Evolutionary conservation across 2,797 vertebrate genomes (phyloP).

Genomic region (Sebastes cheni): DNA sequence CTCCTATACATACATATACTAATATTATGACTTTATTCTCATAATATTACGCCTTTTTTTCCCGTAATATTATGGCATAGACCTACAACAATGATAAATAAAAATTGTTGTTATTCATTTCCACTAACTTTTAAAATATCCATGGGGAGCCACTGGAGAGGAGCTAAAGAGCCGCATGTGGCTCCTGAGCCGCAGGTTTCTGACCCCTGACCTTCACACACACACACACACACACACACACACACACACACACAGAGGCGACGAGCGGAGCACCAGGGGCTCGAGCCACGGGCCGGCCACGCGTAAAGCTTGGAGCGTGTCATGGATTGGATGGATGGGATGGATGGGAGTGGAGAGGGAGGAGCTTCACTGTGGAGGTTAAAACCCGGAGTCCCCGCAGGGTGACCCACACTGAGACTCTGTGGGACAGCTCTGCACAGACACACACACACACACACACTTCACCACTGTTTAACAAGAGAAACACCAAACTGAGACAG

Average conservation of each 20-base stretch:
- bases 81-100: too few relatives aligned
- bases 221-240: slow-evolving; percentile 23
- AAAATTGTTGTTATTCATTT: too few relatives aligned
- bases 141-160: too few relatives aligned
- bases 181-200: too few relatives aligned
- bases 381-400: slow-evolving; percentile 64
- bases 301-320: slow-evolving; percentile 60
- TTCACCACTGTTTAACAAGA: not conserved
- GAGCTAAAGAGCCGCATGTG: too few relatives aligned
- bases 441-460: not conserved
- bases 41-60: too few relatives aligned
- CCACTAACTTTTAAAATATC: too few relatives aligned
- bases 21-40: too few relatives aligned
- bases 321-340: slow-evolving; percentile 19
- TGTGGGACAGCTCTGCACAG: slow-evolving; percentile 30
- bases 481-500: slow-evolving; percentile 11
- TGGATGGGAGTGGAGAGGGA: slow-evolving; percentile 36
- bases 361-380: slow-evolving; percentile 57
- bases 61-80: too few relatives aligned
- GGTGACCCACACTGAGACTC: slow-evolving; percentile 55
- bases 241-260: slow-evolving; percentile 21
- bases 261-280: slow-evolving; percentile 10
- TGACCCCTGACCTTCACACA: not conserved
- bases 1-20: too few relatives aligned
- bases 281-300: slow-evolving; percentile 84